Conservation (phyloP, 1,140 invertebrate genomes). For the Anoplolepis gracilipes region DNA sequence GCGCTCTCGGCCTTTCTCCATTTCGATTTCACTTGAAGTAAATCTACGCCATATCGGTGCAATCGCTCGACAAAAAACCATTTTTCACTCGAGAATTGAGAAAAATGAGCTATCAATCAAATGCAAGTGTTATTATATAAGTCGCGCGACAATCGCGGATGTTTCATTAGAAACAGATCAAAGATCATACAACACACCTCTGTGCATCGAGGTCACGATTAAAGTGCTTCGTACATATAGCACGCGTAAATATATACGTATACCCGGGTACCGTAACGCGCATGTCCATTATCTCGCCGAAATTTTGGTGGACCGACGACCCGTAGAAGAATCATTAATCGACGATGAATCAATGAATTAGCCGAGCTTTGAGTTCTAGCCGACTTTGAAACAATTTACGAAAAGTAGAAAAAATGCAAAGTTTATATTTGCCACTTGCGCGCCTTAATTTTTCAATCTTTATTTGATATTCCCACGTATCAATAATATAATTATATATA, state of each 20-base stretch:
- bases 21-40: slow-evolving; percentile 22
- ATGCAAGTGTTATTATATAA: slow-evolving; percentile 36
- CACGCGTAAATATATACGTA: neutral
- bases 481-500: too few relatives aligned
- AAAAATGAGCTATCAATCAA: slow-evolving; percentile 44
- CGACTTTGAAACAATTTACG: neutral
- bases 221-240: slow-evolving; percentile 30
- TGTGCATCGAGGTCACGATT: slow-evolving; percentile 68
- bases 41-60: slow-evolving; percentile 55
- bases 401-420: neutral
- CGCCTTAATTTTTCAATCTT: neutral
- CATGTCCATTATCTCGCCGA: slow-evolving; percentile 33
- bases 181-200: slow-evolving; percentile 61
- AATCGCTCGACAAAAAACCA: slow-evolving; percentile 36
- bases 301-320: slow-evolving; percentile 13
- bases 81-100: neutral
- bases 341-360: neutral
- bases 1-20: slow-evolving; percentile 33
- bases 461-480: neutral
- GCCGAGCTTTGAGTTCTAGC: neutral
- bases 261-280: neutral
- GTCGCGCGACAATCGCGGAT: slow-evolving; percentile 29
- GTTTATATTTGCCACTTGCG: neutral
- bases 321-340: slow-evolving; percentile 29
- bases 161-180: slow-evolving; percentile 58